phyloP scores from a whole-genome alignment of 2,888 invertebrate genomes.

The Drosophila anceps region DNA sequence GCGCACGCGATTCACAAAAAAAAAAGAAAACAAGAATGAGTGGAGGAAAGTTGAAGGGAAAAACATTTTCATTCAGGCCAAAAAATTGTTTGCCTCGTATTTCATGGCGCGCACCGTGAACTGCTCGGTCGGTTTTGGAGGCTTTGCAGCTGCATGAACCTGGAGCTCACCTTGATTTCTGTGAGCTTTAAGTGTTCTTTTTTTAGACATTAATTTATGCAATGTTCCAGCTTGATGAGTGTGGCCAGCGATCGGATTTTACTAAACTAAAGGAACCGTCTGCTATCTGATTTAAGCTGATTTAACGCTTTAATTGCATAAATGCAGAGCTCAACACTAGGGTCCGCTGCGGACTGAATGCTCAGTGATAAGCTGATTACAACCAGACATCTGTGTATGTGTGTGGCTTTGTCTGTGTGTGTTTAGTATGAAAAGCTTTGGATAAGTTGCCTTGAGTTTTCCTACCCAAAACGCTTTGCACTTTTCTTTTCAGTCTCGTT shows the following conservation, averaged over 20 bases:
- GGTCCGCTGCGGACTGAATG: constrained; percentile 11
- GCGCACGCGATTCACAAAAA: constrained; percentile 27
- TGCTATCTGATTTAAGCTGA: constrained; percentile 30
- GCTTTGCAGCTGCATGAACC: constrained; percentile 44
- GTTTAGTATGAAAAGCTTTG: constrained; percentile 42
- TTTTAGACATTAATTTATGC: background rate
- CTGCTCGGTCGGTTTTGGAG: constrained; percentile 13
- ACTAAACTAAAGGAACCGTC: constrained; percentile 8
- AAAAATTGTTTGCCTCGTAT: constrained; percentile 34
- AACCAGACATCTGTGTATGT: background rate
- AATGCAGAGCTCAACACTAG: constrained; percentile 26
- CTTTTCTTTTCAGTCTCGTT: constrained; percentile 15
- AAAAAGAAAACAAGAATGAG: constrained; percentile 6
- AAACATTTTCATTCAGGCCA: constrained; percentile 59
- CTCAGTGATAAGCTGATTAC: constrained; percentile 56
- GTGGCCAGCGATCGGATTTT: background rate
- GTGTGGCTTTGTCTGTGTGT: background rate
- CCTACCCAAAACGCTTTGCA: constrained; percentile 22
- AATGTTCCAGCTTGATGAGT: background rate
- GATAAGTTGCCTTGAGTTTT: constrained; percentile 49
- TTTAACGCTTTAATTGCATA: constrained; percentile 28
- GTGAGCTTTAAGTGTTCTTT: constrained; percentile 42
- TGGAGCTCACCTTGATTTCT: constrained; percentile 61
- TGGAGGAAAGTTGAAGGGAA: constrained; percentile 16
- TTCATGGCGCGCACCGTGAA: constrained; percentile 4